These are phyloP conservation scores for Borostomias antarcticus DNA, from an alignment of 2,797 vertebrate genomes.

Conservation along the genomic window DNA sequence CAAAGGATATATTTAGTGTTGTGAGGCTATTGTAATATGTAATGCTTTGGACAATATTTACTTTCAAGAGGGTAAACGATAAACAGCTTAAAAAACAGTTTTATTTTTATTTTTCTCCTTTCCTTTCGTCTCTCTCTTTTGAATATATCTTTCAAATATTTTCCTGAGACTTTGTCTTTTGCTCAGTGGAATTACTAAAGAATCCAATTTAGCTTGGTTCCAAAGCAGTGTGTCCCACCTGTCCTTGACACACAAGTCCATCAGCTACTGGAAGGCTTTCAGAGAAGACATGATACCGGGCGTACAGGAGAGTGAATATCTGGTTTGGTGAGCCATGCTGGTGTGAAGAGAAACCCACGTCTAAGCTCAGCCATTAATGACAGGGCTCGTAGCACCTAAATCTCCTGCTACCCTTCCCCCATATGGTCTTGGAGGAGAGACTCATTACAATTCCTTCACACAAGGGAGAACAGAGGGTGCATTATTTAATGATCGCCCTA, in stretches of 20 bases:
- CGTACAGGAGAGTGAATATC: too few species aligned
- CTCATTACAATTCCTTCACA: too few species aligned
- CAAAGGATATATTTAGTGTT: slow-evolving; percentile 35
- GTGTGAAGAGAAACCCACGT: too few species aligned
- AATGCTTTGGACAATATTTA: not conserved
- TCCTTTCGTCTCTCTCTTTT: not conserved
- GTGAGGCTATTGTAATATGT: slow-evolving; percentile 20
- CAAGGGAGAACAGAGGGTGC: too few species aligned
- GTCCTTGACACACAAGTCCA: not conserved
- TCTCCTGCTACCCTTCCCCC: not conserved
- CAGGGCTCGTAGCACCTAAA: too few species aligned
- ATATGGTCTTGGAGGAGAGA: not conserved
- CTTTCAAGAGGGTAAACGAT: not conserved
- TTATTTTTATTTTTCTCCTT: slow-evolving; percentile 5
- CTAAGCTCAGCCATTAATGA: not conserved
- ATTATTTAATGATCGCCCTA: too few species aligned
- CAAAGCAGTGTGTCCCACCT: not conserved
- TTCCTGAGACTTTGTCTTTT: too few species aligned
- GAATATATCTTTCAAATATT: not conserved
- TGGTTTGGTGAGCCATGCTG: too few species aligned
- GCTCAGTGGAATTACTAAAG: not conserved
- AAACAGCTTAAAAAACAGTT: not conserved
- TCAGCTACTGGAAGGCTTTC: not conserved
- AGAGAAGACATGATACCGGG: too few species aligned
- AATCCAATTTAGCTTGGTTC: not conserved